These are phyloP conservation scores for Penaeus indicus DNA, from an alignment of 1,140 invertebrate species.

Conservation along the genomic window DNA sequence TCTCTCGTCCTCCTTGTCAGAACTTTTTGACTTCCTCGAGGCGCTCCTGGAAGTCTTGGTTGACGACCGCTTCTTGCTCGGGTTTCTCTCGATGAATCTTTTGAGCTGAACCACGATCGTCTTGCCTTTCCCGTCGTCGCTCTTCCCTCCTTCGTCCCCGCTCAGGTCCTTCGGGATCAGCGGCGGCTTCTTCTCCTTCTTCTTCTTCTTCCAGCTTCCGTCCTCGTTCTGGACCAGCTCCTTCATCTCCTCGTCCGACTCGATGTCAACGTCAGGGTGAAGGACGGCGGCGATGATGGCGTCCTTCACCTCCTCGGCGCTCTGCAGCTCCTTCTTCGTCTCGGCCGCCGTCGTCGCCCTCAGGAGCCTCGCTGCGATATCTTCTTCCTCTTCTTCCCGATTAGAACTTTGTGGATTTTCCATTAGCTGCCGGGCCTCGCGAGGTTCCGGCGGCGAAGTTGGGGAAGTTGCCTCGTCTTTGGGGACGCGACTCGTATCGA, in stretches of 20 bases:
- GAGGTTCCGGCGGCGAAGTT: conserved; percentile 13
- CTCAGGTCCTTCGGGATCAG: conserved; percentile 14
- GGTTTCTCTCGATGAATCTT: conserved; percentile 56
- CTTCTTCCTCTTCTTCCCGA: conserved; percentile 22
- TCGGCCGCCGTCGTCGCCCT: conserved; percentile 52
- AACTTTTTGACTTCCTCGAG: not conserved
- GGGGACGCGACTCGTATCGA: not conserved
- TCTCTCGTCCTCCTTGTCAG: not conserved
- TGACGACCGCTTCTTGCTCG: conserved; percentile 18
- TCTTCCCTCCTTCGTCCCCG: conserved; percentile 27
- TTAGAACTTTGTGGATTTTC: conserved; percentile 15
- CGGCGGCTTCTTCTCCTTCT: conserved; percentile 14
- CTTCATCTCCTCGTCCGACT: conserved; percentile 65
- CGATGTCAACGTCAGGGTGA: conserved; percentile 65
- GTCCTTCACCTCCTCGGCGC: conserved; percentile 62
- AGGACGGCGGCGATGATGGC: conserved; percentile 63
- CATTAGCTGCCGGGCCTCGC: not conserved
- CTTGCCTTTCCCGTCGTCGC: conserved; percentile 50
- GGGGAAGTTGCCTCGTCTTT: not conserved
- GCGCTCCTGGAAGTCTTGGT: conserved; percentile 6
- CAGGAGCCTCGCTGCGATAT: conserved; percentile 32
- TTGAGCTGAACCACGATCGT: conserved; percentile 63
- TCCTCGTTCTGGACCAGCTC: conserved; percentile 57
- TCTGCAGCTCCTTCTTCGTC: conserved; percentile 56
- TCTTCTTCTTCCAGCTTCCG: conserved; percentile 24